Base-by-base conservation (phyloP, 2,888 invertebrate genomes). In the Limnephilus lunatus region DNA sequence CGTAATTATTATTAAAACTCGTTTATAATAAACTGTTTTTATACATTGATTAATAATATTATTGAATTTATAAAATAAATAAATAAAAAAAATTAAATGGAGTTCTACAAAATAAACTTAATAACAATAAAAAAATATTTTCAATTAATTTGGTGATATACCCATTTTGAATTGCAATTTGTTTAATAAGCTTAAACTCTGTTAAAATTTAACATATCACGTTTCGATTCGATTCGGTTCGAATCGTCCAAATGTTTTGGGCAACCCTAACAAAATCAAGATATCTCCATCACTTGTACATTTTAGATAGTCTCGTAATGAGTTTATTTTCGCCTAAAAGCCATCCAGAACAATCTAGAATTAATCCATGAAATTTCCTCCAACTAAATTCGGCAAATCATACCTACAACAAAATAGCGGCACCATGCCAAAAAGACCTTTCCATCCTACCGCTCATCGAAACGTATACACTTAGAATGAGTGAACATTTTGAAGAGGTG, bases 321-420 rank as follows among this genome's bases (percentile, higher is more conserved):
- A 31, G 25, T 44, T 89, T 89, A 89, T 89, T 80, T 39, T 30
- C n/a, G 32, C 31, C 81, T 89, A 89, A 89, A 89, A 89, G 89
- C 89, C 14, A 89, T 44, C 89, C 82, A 32, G n/a, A 68, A 44
- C 81, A 81, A 89, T 89, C 30, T 48, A n/a, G 86, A 86, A 48
- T 86, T 68, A 86, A 48, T 83, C 83, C 83, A 83, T n/a, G 44
- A 86, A 86, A 86, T 44, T 15, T 30, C 25, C 86, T 15, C 2
- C 25, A 25, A 32, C 25, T 14, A 25, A n/a, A 35, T 83, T 35
- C 68, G 2, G 25, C 53, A 68, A 25, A 68, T 25, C 68, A 9
- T 15, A 32, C 83, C 32, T 39, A 11, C 39, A 39, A 15, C 25
- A 83, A 83, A 83, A 83, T 35, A 39, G 32, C 35, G 19, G 25